Base-by-base conservation (phyloP, 2,888 invertebrate genomes). In the Pollenia amentaria region DNA sequence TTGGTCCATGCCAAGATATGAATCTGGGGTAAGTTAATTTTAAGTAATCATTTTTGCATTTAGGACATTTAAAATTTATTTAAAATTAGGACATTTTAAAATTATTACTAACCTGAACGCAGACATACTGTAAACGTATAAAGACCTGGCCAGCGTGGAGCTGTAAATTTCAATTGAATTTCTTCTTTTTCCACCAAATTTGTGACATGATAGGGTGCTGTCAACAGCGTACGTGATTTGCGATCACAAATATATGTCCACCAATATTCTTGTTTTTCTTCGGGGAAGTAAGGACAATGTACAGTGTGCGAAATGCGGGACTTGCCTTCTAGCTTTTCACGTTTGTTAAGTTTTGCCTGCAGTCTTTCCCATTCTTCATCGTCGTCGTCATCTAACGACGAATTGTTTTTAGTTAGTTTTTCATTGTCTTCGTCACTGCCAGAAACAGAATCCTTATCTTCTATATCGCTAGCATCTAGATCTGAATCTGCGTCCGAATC, bases 241-340 rank as follows among this genome's bases (percentile, higher is more conserved):
- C 98, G 96, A 94, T 99, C 99, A 94, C 97, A 97, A 90, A 99
- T 97, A 93, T 99, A 99, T 88, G 99, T 97, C 99, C 99, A 99
- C 99, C 99, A 99, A 94, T 97, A 99, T 94, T 99, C 99, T 93
- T 99, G 99, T 93, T 99, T 98, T 89, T 97, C 97, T 94, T 97
- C 96, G 6, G 99, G 98, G 93, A 97, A 99, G 93, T 96, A 96
- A 0, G 99, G 99, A 94, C 98, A 97, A 93, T 99, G 99, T 40
- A 99, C 99, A n/a, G 96, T 95, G 93, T 99, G 99, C 14, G 99
- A 99, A 89, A 96, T 95, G 94, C 98, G 98, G 65, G 98, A 98
- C 91, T 98, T 97, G 8, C 98, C 98, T 93, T 99, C 99, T 55
- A 99, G 94, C 89, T 97, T 96, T 91, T 99, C 98, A 21, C 97